Base-by-base conservation (phyloP, 2,797 vertebrate species). In the Garrulus glandarius region DNA sequence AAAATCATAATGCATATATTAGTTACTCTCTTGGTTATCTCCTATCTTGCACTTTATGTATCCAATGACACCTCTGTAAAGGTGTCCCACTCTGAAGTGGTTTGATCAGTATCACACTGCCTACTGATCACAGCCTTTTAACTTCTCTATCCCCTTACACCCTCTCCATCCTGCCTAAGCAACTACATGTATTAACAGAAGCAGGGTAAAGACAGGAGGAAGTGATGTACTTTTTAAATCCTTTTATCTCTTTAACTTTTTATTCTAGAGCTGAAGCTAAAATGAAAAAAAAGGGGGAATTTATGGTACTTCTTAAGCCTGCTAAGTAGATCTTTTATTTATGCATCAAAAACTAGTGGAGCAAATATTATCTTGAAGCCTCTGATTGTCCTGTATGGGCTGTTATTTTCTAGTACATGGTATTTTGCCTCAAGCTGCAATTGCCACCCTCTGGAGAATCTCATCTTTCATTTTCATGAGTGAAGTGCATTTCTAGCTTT, bases 201-300 rank as follows among this genome's bases (percentile, higher is more conserved):
- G 30, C 9, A 59, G 24, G 30, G 29, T 34, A 21, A 71, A 76
- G 8, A 49, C 11, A 59, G 37, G 3, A 43, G 20, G 23, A 44
- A 27, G 3, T 21, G 6, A 24, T 44, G 7, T 0, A 36, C 17
- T 80, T 65, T 83, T 53, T 0, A 47, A 72, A 50, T 15, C 5
- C 22, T 79, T 67, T 70, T 41, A 41, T 8, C 3, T 39, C 32
- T 44, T 89, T 43, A 67, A 2, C 4, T 77, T 81, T 76, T 87
- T 52, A n/a, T 76, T 87, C 41, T 29, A 39, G 10, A 74, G 3
- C 27, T 67, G 36, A 20, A 50, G n/a, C 43, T 76, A 17, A 57
- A 50, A 19, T 79, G 34, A 32, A 39, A 61, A 46, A 36, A 20
- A 8, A 47, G 1, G 7, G 3, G 2, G 1, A 39, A 39, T 78